These are phyloP conservation scores for Mesoligia furuncula DNA, from an alignment of 2,888 invertebrate species.

Conservation along the genomic window DNA sequence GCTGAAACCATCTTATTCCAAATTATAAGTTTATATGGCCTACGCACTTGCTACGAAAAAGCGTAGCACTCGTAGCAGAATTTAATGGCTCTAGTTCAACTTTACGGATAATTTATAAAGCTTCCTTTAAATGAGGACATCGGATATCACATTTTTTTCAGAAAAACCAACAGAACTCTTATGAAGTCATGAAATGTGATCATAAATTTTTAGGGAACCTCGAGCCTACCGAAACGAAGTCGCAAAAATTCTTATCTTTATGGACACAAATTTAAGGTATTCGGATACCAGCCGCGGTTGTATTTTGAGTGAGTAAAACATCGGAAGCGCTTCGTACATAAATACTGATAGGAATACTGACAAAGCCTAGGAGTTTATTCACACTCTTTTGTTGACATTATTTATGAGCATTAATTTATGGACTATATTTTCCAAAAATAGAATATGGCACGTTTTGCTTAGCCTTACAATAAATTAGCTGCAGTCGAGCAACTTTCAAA, in stretches of 20 bases:
- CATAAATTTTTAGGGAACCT: constrained; percentile 80
- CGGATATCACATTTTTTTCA: constrained; percentile 71
- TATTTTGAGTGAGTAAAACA: constrained; percentile 70
- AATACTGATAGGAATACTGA: constrained; percentile 58
- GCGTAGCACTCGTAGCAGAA: constrained; percentile 52
- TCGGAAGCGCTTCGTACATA: constrained; percentile 63
- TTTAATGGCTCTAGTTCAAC: constrained; percentile 49
- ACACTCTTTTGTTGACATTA: constrained; percentile 54
- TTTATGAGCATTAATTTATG: constrained; percentile 46
- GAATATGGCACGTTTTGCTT: neutral
- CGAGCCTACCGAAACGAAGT: constrained; percentile 76
- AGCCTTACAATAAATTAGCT: constrained; percentile 15
- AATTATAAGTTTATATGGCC: constrained; percentile 36
- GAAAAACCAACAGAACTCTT: constrained; percentile 75
- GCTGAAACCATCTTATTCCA: constrained; percentile 8
- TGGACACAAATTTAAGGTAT: constrained; percentile 81
- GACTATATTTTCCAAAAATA: constrained; percentile 8
- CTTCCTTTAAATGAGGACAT: constrained; percentile 68
- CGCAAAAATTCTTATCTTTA: constrained; percentile 83
- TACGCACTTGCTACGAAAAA: constrained; percentile 56
- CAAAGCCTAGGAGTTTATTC: constrained; percentile 56
- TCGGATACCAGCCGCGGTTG: constrained; percentile 71
- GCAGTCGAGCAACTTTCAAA: constrained; percentile 13
- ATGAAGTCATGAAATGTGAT: constrained; percentile 79
- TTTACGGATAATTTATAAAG: constrained; percentile 63